Evolutionary conservation across 2,888 invertebrate genomes (phyloP), one percentile per base, ranked within the genome.

Genomic region (Phragmatobia fuliginosa): DNA sequence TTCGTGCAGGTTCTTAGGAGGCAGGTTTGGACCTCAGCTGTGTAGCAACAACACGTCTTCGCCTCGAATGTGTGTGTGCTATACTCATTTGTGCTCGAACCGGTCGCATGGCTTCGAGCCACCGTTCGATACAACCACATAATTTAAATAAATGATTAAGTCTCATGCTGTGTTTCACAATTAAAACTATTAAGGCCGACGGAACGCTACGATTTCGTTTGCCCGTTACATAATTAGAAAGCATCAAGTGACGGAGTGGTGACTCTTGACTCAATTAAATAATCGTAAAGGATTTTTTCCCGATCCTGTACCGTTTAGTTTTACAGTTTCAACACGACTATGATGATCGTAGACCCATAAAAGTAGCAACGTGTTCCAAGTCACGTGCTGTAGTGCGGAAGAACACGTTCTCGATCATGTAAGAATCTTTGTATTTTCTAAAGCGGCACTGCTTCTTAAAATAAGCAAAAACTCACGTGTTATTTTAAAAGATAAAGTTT

Each of bases 111-210:
- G 89, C 90, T 86, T 81, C 85, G 82, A 87, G 88, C 90, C 87
- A 90, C 90, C 88, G 91, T 90, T 91, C 89, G 86, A 87, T 87
- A 88, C 88, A 88, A 89, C 89, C 88, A 88, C 88, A 90, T 91
- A 85, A 91, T 92, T 92, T 91, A 88, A 91, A 91, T 91, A 91
- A 90, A 88, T 90, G 89, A 90, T 89, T 88, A 90, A 91, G 87
- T 85, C 87, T 88, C 89, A 85, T 85, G 85, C 87, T 88, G 87
- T 78, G 90, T 90, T 91, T 90, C 88, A 91, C 91, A 91, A 92
- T 90, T 91, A 90, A 91, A 91, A 92, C 90, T 91, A 88, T 91
- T 91, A 88, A 89, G 84, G 81, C 83, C 81, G 86, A 80, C 77
- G 83, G 83, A 83, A 86, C 83, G 83, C 84, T 86, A 86, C 80